Evolutionary conservation across 1,140 invertebrate genomes (phyloP).

Genomic region (Drosophila malerkotliana): DNA sequence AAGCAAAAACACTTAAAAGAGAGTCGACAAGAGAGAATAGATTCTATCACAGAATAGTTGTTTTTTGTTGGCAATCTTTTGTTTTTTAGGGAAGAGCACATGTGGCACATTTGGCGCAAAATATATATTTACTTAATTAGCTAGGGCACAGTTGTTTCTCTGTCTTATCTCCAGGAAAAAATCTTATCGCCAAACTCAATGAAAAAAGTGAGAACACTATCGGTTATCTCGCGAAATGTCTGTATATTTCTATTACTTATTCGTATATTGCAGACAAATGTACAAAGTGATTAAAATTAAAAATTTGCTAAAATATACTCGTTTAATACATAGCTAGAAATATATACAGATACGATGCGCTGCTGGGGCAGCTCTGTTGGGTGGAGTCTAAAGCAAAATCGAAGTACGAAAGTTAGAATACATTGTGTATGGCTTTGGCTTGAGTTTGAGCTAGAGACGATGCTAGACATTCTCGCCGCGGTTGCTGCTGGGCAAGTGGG

Average conservation of each 20-base stretch:
- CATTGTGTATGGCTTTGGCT: constrained; percentile 57
- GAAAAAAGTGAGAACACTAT: constrained; percentile 12
- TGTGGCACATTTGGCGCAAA: constrained; percentile 1
- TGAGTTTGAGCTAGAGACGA: constrained; percentile 49
- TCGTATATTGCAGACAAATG: constrained; percentile 26
- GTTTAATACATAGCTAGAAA: constrained; percentile 34
- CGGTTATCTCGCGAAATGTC: constrained; percentile 30
- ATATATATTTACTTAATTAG: constrained; percentile 10
- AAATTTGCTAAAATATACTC: constrained; percentile 49
- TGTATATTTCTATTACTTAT: constrained; percentile 44
- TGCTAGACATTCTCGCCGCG: constrained; percentile 85
- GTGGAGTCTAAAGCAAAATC: constrained; percentile 21
- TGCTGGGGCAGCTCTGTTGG: neutral
- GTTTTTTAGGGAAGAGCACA: constrained; percentile 3
- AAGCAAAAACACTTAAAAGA: constrained; percentile 7
- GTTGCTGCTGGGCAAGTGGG: constrained; percentile 64
- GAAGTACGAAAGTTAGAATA: constrained; percentile 18
- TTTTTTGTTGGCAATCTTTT: constrained; percentile 1
- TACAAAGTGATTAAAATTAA: constrained; percentile 55
- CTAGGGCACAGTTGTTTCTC: constrained; percentile 5
- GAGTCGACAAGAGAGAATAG: neutral
- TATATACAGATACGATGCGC: constrained; percentile 46
- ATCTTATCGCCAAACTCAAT: constrained; percentile 27
- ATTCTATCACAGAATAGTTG: neutral
- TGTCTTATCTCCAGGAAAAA: constrained; percentile 20